Evolutionary conservation across 1,140 invertebrate species (phyloP).

Genomic region (Telenomus remus): DNA sequence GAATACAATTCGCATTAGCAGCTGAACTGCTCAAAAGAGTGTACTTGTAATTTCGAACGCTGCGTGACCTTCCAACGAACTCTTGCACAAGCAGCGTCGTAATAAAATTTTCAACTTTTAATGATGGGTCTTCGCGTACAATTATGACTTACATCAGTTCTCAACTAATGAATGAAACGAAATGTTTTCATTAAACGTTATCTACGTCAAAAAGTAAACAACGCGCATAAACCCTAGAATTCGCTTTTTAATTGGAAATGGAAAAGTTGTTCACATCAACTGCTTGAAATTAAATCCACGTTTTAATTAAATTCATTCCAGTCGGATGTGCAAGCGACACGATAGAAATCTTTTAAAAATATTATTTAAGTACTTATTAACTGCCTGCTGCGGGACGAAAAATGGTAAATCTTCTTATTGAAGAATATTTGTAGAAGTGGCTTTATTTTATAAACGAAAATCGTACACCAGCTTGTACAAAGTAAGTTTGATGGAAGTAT

Average conservation of each 20-base stretch:
- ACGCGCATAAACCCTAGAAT: conserved; percentile 10
- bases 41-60: conserved; percentile 3
- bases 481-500: conserved; percentile 15
- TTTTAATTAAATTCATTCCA: conserved; percentile 18
- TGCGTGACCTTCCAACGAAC: background rate
- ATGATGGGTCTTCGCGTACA: background rate
- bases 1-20: background rate
- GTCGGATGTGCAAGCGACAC: no score
- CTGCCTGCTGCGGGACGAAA: no score
- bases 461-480: conserved; percentile 3
- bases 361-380: no score
- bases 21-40: conserved; percentile 2
- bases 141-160: background rate
- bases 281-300: background rate
- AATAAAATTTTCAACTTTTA: no score
- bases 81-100: no score
- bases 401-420: no score
- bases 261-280: conserved; percentile 18
- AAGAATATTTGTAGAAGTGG: no score
- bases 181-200: conserved; percentile 16
- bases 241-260: conserved; percentile 2
- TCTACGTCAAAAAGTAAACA: conserved; percentile 4
- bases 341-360: conserved; percentile 7
- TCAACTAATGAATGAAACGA: conserved; percentile 13
- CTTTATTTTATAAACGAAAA: conserved; percentile 7